phyloP scores from a whole-genome alignment of 2,888 invertebrate genomes.

The Aromia moschata region DNA sequence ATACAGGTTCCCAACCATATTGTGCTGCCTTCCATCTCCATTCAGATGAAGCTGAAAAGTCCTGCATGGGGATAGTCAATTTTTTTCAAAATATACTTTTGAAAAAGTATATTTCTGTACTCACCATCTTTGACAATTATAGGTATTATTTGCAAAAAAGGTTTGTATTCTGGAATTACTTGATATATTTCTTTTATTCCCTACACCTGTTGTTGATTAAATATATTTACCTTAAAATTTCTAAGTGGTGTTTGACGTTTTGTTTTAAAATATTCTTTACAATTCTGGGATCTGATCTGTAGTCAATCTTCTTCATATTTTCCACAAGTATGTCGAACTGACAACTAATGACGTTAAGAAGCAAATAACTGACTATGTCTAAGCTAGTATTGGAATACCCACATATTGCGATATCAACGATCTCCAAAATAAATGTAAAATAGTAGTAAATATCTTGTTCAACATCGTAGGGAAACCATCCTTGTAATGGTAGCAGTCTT shows the following conservation, averaged over 20 bases:
- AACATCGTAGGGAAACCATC: not conserved
- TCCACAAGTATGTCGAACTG: slow-evolving; percentile 4
- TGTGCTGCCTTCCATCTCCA: too few species aligned
- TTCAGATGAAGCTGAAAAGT: too few species aligned
- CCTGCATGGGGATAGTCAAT: too few species aligned
- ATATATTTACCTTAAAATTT: slow-evolving; percentile 2
- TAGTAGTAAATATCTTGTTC: not conserved
- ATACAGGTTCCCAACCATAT: too few species aligned
- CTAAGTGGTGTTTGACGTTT: not conserved
- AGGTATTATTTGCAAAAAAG: too few species aligned
- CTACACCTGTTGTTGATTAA: too few species aligned
- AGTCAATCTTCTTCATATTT: slow-evolving; percentile 3
- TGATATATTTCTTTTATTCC: too few species aligned
- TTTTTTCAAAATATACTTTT: too few species aligned
- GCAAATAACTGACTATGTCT: not conserved
- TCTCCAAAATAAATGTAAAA: not conserved
- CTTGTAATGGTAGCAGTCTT: not conserved
- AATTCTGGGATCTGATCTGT: not conserved
- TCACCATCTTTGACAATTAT: too few species aligned
- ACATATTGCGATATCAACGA: not conserved
- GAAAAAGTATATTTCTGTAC: too few species aligned
- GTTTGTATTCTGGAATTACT: too few species aligned
- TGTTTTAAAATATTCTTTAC: not conserved
- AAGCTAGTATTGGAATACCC: not conserved
- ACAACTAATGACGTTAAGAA: not conserved